These are phyloP conservation scores for Misgurnus anguillicaudatus DNA, from an alignment of 2,113 vertebrate species.

Conservation along the genomic window DNA sequence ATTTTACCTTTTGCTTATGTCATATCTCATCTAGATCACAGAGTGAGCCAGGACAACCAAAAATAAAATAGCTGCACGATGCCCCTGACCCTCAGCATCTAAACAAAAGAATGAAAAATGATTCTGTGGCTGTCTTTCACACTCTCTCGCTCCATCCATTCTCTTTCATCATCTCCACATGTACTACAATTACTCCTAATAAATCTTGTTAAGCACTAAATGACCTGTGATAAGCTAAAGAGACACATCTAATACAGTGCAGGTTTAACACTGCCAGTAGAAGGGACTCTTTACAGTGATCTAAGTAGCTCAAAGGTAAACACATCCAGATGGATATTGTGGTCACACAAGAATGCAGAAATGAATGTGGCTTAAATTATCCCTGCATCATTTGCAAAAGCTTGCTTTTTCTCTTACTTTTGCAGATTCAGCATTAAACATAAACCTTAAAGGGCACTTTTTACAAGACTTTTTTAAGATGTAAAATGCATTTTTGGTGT, in stretches of 20 bases:
- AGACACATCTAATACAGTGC: neutral
- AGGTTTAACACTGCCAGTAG: neutral
- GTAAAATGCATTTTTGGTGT: too few relatives aligned
- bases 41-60: too few relatives aligned
- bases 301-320: neutral
- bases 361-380: neutral
- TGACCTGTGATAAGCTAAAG: neutral
- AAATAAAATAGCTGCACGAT: neutral
- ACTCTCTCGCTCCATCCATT: neutral
- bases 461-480: too few relatives aligned
- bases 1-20: too few relatives aligned
- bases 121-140: neutral
- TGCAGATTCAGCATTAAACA: neutral
- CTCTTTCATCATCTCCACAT: neutral
- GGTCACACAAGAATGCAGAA: neutral
- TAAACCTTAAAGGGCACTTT: too few relatives aligned
- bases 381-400: neutral
- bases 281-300: neutral
- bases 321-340: neutral
- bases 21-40: too few relatives aligned
- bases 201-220: constrained; percentile 28
- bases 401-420: neutral
- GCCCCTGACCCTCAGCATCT: neutral
- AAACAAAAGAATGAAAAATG: neutral
- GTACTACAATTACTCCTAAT: constrained; percentile 12